Base-by-base conservation (phyloP, 2,797 vertebrate species). In the Molothrus ater region DNA sequence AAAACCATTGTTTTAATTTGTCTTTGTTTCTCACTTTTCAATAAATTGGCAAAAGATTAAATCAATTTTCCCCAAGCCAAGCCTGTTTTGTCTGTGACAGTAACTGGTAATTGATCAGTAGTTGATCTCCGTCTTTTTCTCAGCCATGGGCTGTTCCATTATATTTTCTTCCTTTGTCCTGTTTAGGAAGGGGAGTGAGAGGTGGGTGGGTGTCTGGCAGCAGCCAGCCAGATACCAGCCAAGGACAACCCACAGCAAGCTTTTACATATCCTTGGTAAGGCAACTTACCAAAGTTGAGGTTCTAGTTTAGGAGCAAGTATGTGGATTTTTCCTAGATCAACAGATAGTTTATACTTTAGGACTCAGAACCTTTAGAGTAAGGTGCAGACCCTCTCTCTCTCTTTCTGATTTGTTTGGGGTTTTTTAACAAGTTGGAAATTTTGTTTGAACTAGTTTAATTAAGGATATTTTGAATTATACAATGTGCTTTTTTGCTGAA, bases 401-500 rank as follows among this genome's bases (percentile, higher is more conserved):
- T 69, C 1, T 15, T 89, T 82, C 29, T 60, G 13, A 3, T 12
- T 43, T 63, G 7, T 9, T 57, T 51, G 6, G 1, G 0, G 0
- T 0, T 25, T 2, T 14, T 68, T 54, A 61, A 26, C 14, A 65
- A 69, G 13, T 29, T 43, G 28, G 18, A 85, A 80, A 73, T 25
- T 42, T 74, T 7, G 4, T 5, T 90, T 86, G n/a, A 8, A 14
- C 32, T 80, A 61, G 18, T 76, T 78, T 80, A 56, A 71, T 86
- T 80, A 45, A 59, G 21, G 7, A 8, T 86, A 34, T 75, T 80
- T 72, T 84, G n/a, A 86, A 83, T 86, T 65, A 75, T 50, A 28
- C 1, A 2, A 24, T 38, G 24, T 50, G 40, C 6, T 11, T 80
- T 80, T 66, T 56, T 75, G 80, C 59, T 75, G 56, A 70, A 20